Conservation (phyloP, 2,797 vertebrate genomes). For the Malurus splendens region DNA sequence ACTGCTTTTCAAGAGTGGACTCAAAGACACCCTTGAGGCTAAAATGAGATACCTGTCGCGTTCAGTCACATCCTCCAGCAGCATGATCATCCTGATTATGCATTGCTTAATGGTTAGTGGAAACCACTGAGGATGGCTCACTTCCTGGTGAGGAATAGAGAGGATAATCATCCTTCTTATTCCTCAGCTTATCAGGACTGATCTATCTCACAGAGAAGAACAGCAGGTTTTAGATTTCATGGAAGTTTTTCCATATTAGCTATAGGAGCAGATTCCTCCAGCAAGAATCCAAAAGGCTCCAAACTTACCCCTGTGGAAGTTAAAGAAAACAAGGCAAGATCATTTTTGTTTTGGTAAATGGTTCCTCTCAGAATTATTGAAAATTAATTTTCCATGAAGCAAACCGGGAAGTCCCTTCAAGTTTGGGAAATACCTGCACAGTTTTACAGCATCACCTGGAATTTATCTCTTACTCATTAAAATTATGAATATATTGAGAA, state of each 20-base stretch:
- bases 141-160: background rate
- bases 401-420: background rate
- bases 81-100: background rate
- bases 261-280: background rate
- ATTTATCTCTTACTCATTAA: background rate
- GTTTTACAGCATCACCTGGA: background rate
- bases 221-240: background rate
- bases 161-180: background rate
- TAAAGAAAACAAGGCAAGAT: background rate
- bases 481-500: background rate
- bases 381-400: background rate
- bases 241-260: background rate
- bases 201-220: background rate
- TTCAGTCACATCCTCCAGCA: background rate
- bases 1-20: background rate
- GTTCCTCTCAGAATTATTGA: background rate
- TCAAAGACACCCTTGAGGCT: background rate
- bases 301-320: background rate
- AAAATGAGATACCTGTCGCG: background rate
- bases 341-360: background rate
- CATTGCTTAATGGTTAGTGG: accelerated
- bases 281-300: background rate
- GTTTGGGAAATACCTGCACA: background rate
- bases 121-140: background rate
- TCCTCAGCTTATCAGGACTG: background rate